phyloP scores from a whole-genome alignment of 2,797 vertebrate species.

The Coranthus polyacanthus region DNA sequence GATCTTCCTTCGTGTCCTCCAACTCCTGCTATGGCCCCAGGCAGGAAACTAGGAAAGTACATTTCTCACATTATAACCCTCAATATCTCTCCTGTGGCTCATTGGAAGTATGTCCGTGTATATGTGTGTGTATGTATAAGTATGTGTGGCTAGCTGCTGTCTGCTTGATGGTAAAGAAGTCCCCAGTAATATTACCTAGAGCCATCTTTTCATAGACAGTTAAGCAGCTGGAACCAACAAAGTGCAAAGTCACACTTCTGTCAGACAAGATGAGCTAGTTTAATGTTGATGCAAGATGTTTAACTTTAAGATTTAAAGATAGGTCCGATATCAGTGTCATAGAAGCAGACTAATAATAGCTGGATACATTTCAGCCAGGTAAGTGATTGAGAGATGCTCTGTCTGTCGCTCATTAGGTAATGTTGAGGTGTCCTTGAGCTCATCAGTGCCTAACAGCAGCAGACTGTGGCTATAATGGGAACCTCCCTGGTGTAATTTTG shows the following conservation, averaged over 20 bases:
- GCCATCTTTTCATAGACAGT: conserved; percentile 16
- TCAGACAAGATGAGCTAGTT: conserved; percentile 25
- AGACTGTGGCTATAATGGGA: conserved; percentile 45
- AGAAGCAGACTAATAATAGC: conserved; percentile 34
- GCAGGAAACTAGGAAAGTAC: conserved; percentile 59
- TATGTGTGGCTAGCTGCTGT: conserved; percentile 8
- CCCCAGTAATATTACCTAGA: conserved; percentile 11
- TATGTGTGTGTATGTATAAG: background rate
- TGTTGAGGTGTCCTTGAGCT: conserved; percentile 50
- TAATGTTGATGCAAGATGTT: conserved; percentile 23
- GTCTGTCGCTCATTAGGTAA: conserved; percentile 51
- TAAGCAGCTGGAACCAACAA: conserved; percentile 14
- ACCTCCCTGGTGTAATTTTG: conserved; percentile 46
- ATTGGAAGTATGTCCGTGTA: conserved; percentile 43
- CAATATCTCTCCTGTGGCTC: conserved; percentile 71
- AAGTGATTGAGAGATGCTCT: conserved; percentile 48
- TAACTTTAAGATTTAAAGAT: conserved; percentile 27
- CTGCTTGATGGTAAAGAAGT: conserved; percentile 16
- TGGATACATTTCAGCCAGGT: conserved; percentile 28
- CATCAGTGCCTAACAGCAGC: conserved; percentile 32
- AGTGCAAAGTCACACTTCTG: conserved; percentile 16
- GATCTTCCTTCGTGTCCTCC: conserved; percentile 68
- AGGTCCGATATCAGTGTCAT: conserved; percentile 9
- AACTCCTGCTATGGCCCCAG: conserved; percentile 60
- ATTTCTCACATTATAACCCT: conserved; percentile 77